Conservation (phyloP, 2,888 invertebrate species). For the Acrocyrtus sp. region DNA sequence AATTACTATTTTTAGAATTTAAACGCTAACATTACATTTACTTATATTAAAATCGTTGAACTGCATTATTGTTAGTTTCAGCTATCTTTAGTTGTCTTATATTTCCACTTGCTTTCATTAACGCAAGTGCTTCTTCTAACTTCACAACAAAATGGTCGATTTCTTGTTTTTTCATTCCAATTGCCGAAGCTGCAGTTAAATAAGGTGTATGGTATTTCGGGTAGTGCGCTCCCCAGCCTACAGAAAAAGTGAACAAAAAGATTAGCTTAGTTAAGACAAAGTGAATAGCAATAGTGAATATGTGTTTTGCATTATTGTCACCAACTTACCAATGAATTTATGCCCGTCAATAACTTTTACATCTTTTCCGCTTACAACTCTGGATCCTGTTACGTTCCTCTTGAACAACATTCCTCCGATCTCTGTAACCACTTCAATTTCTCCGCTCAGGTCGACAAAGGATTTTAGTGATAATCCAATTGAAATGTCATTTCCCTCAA, state of each 20-base stretch:
- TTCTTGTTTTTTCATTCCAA: constrained; percentile 76
- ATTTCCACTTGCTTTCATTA: constrained; percentile 64
- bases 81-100: constrained; percentile 6
- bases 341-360: constrained; percentile 70
- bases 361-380: constrained; percentile 72
- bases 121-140: constrained; percentile 72
- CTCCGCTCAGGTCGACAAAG: neutral
- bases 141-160: constrained; percentile 76
- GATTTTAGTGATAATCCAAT: constrained; percentile 68
- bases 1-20: no score
- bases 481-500: constrained; percentile 77
- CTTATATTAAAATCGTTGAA: no score
- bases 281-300: neutral
- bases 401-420: constrained; percentile 80
- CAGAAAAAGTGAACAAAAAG: constrained; percentile 22
- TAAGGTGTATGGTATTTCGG: constrained; percentile 73
- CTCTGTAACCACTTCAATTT: constrained; percentile 70
- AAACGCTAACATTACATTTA: no score
- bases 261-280: neutral
- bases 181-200: constrained; percentile 78
- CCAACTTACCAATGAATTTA: constrained; percentile 70
- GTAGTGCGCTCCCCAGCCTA: constrained; percentile 79
- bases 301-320: constrained; percentile 20
- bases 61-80: constrained; percentile 24
- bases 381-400: constrained; percentile 77